Evolutionary conservation across 2,113 vertebrate genomes (phyloP), one percentile per base, ranked within the genome.

Genomic region (Porphyrio hochstetteri): DNA sequence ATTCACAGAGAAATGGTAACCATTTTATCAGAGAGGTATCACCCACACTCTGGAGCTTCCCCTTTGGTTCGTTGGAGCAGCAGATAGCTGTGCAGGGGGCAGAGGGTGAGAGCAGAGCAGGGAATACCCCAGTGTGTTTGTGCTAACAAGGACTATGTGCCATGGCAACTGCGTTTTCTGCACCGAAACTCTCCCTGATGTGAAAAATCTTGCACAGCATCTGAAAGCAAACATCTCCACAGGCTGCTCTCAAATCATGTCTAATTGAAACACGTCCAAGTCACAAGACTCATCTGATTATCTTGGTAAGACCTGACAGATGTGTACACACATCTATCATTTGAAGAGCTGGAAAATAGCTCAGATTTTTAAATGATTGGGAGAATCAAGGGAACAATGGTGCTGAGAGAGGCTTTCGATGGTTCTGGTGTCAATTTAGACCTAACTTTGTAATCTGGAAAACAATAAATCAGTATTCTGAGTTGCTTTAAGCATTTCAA

Each of bases 131-230:
- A 44, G 50, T 1, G 0, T 2, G 1, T 33, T 16, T 42, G 33
- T 68, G 72, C 82, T 90, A 36, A 67, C 55, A 31, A 60, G 81
- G 69, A 70, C 56, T 60, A 5, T 12, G 44, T 88, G 90, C 93
- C 93, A 94, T 93, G 93, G 95, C 93, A 96, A 94, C 93, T 75
- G 90, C 21, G 7, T 56, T 25, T 90, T 70, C 79, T 71, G 64
- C 9, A 4, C 85, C 83, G 72, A 75, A 94, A 25, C 76, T 83
- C 85, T 92, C 28, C 69, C 72, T 90, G 88, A 75, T 82, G 76
- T 63, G 65, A 68, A 80, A 85, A 90, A 88, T 64, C 88, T 86
- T 68, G n/a, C 56, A 59, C 56, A 20, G 88, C 13, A 52, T 67
- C 95, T 84, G 69, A 75, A 71, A 90, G 93, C 82, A 93, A 93